Percentiles rank a stretch among this genome's conserved stretches.
phyloP scores from a whole-genome alignment of 2,888 invertebrate genomes.

The Leptogaster cylindrica region DNA sequence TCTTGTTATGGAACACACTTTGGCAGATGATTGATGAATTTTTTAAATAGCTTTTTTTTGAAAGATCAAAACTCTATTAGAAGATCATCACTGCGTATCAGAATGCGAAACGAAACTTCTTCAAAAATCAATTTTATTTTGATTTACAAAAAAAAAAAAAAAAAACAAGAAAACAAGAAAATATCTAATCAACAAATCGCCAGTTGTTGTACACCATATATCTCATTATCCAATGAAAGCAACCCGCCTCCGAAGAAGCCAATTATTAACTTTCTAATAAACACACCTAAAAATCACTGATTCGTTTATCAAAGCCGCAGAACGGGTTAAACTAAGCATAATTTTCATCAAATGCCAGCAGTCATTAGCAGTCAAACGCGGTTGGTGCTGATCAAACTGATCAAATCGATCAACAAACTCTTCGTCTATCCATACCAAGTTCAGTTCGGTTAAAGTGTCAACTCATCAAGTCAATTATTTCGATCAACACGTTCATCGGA shows the following conservation, averaged over 20 bases:
- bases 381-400: conserved; percentile 21
- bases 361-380: conserved; percentile 23
- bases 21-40: conserved; percentile 31
- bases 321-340: conserved; percentile 24
- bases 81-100: too few species aligned
- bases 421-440: neutral
- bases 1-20: conserved; percentile 16
- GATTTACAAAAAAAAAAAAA: too few species aligned
- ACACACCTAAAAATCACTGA: conserved; percentile 10
- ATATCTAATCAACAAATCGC: too few species aligned
- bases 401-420: neutral
- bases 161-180: too few species aligned
- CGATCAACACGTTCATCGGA: conserved; percentile 42
- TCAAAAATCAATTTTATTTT: too few species aligned
- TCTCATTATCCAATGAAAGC: too few species aligned
- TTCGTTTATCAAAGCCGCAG: conserved; percentile 26
- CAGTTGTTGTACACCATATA: too few species aligned
- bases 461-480: conserved; percentile 43
- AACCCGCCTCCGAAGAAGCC: too few species aligned
- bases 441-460: conserved; percentile 36
- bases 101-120: too few species aligned
- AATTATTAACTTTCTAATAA: too few species aligned
- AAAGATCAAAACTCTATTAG: too few species aligned
- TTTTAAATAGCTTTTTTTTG: too few species aligned
- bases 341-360: conserved; percentile 11